Percentiles rank a stretch among this genome's conserved stretches.
These are phyloP conservation scores for Gorsachius goisagi DNA, from an alignment of 2,113 vertebrate genomes.

Conservation along the genomic window DNA sequence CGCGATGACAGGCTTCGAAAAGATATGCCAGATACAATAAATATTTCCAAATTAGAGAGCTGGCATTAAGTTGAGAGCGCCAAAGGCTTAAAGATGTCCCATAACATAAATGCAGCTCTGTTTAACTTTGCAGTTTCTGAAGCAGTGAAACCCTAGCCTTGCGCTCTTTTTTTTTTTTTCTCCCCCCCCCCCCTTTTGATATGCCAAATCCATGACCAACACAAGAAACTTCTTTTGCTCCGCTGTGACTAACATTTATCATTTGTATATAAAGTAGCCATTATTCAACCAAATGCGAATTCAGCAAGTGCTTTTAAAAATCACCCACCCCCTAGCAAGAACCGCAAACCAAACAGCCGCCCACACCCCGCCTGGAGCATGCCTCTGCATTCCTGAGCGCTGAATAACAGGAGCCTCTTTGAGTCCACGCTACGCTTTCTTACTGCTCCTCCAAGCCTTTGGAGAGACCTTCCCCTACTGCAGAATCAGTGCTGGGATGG, in stretches of 20 bases:
- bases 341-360: conserved; percentile 79
- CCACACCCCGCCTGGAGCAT: conserved; percentile 74
- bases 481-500: not conserved
- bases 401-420: conserved; percentile 63
- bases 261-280: conserved; percentile 65
- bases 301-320: conserved; percentile 68
- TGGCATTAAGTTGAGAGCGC: not conserved
- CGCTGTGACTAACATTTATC: conserved; percentile 69
- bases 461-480: not conserved
- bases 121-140: not conserved
- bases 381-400: conserved; percentile 73
- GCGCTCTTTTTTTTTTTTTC: not conserved
- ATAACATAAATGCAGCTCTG: conserved; percentile 23
- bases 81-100: conserved; percentile 57
- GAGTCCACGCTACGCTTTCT: not conserved
- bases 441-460: not conserved
- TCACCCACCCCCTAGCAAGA: conserved; percentile 69
- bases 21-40: conserved; percentile 46
- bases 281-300: conserved; percentile 79
- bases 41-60: conserved; percentile 46
- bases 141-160: not conserved
- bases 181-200: not conserved
- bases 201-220: conserved; percentile 45
- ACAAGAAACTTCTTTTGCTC: conserved; percentile 40
- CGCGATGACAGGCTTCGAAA: not conserved